Conservation (phyloP, 1,140 invertebrate genomes). For the Neodiprion virginianus region DNA sequence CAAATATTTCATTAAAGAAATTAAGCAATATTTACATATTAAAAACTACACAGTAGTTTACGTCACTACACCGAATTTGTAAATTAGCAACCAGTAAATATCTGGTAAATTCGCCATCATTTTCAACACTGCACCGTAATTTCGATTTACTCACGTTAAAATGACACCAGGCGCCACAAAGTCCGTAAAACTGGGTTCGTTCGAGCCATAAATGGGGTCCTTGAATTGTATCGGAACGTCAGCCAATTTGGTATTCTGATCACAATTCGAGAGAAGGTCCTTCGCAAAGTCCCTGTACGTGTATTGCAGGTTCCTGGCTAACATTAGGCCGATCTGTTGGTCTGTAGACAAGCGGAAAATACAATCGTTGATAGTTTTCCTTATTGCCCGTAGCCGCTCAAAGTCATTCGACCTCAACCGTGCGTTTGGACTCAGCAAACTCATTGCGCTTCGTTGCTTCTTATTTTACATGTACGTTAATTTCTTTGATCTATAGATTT, state of each 20-base stretch:
- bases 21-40: too few species aligned
- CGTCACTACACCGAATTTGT: too few species aligned
- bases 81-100: too few species aligned
- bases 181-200: constrained; percentile 89
- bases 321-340: constrained; percentile 87
- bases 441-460: not conserved
- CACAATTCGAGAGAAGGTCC: constrained; percentile 72
- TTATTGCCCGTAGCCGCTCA: not conserved
- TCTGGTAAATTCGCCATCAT: constrained; percentile 8
- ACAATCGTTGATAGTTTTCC: not conserved
- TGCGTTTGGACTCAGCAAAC: not conserved
- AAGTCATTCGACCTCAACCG: not conserved
- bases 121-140: not conserved
- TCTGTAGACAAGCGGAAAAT: constrained; percentile 61
- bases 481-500: not conserved
- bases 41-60: too few species aligned
- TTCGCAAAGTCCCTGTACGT: constrained; percentile 80
- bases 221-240: constrained; percentile 84
- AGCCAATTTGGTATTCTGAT: constrained; percentile 79
- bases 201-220: constrained; percentile 87
- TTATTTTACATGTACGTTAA: not conserved
- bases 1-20: too few species aligned
- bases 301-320: constrained; percentile 81
- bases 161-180: constrained; percentile 96
- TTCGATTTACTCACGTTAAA: constrained; percentile 78